phyloP scores from a whole-genome alignment of 2,113 vertebrate species.

The Corythornis cristatus region DNA sequence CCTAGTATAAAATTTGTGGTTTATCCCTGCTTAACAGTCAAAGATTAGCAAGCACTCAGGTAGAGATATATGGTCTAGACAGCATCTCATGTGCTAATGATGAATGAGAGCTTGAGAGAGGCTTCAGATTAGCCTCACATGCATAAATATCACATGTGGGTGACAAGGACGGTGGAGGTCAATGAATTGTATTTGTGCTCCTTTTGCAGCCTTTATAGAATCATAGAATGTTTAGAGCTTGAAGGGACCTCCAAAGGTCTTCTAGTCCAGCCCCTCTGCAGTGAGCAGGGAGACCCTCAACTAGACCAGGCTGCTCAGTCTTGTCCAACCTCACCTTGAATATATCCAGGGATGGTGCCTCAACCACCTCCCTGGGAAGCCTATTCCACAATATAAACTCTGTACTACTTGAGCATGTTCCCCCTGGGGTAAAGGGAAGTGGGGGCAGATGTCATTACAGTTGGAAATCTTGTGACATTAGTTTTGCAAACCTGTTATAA shows the following conservation, averaged over 20 bases:
- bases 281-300: no score
- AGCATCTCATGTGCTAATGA: constrained; percentile 61
- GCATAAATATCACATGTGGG: constrained; percentile 63
- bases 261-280: no score
- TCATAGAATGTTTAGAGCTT: no score
- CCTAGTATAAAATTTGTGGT: constrained; percentile 14
- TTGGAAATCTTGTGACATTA: background rate
- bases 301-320: no score
- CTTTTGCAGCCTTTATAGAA: background rate
- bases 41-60: constrained; percentile 50
- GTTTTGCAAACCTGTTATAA: background rate
- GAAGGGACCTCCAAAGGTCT: no score
- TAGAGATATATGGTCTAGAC: constrained; percentile 60
- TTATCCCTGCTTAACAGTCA: constrained; percentile 58
- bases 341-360: no score
- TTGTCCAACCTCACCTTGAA: no score
- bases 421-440: background rate
- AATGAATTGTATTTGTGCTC: constrained; percentile 27
- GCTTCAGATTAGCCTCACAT: constrained; percentile 41
- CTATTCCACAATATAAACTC: background rate
- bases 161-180: constrained; percentile 64
- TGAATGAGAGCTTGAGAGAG: constrained; percentile 58
- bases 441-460: background rate
- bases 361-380: no score
- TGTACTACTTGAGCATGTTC: background rate